phyloP scores from a whole-genome alignment of 1,140 invertebrate species.

The Brachionus calyciflorus region DNA sequence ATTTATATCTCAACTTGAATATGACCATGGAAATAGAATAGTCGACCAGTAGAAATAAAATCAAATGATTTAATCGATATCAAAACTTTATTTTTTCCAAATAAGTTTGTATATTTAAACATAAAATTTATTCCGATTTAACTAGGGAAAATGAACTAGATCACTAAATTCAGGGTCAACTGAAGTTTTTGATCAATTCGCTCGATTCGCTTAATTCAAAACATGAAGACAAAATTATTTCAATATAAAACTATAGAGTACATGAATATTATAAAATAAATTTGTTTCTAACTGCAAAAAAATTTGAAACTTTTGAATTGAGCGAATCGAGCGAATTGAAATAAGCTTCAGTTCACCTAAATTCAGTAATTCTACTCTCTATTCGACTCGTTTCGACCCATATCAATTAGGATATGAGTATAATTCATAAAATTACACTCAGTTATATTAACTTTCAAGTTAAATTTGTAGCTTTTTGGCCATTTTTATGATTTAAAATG shows the following conservation, averaged over 20 bases:
- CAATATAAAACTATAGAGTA: no score
- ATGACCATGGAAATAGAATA: constrained; percentile 3
- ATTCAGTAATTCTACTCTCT: no score
- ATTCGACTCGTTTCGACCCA: no score
- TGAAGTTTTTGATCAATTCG: background rate
- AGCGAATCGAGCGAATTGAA: no score
- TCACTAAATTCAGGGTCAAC: background rate
- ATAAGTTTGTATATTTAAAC: background rate
- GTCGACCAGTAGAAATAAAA: background rate
- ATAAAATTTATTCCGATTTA: background rate
- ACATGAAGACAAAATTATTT: no score
- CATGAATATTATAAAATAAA: no score
- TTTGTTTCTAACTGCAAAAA: no score
- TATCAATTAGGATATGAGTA: no score
- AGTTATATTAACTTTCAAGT: background rate
- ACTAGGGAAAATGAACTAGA: background rate
- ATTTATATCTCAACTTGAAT: no score
- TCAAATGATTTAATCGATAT: background rate
- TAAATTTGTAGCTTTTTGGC: background rate
- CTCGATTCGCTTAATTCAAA: no score
- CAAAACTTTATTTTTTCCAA: background rate
- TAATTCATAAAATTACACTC: background rate
- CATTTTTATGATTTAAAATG: background rate
- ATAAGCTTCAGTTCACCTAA: no score
- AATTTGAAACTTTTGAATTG: no score